Evolutionary conservation across 1,140 invertebrate species (phyloP), one percentile per base, ranked within the genome.

Genomic region (Parapsyche elsis): DNA sequence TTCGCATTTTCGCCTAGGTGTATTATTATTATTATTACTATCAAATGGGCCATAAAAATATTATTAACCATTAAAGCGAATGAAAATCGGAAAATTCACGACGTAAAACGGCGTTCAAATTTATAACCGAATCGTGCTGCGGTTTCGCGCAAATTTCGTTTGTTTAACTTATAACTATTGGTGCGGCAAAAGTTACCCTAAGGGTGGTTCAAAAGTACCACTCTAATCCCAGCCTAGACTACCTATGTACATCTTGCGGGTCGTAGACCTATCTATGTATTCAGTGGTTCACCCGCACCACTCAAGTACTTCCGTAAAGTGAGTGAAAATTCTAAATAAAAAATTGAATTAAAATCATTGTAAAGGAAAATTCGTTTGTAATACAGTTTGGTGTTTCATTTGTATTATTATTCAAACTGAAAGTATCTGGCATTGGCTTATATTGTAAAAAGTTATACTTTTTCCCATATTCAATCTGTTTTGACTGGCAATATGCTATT

Each of bases 81-180:
- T 16, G n/a, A 59, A 59, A 21, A 59, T 59, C 14, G 14, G 14
- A 16, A 59, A 59, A 16, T 59, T 59, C 1, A 10, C 21, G 21
- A 59, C 21, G 14, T 59, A 38, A 38, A 38, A 38, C 30, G 30
- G 2, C 30, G 30, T 38, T 7, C 2, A 38, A 38, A 16, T 59
- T 59, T 59, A 59, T 59, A 59, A 59, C 21, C 14, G 21, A 59
- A 59, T 59, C 53, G 30, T 38, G 30, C 2, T 38, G 30, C 30
- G 30, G 30, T 7, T 38, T 73, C 44, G 24, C 53, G 53, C 9
- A 76, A 76, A 57, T 76, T 76, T 76, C 53, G 53, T 76, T 76
- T 76, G 38, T 76, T 76, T 76, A 57, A 76, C 49, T 73, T 73
- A 73, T 73, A 73, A 46, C 71, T 53, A 44, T 64, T 21, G 76